phyloP scores from a whole-genome alignment of 2,888 invertebrate genomes.

The Ophion costatus region DNA sequence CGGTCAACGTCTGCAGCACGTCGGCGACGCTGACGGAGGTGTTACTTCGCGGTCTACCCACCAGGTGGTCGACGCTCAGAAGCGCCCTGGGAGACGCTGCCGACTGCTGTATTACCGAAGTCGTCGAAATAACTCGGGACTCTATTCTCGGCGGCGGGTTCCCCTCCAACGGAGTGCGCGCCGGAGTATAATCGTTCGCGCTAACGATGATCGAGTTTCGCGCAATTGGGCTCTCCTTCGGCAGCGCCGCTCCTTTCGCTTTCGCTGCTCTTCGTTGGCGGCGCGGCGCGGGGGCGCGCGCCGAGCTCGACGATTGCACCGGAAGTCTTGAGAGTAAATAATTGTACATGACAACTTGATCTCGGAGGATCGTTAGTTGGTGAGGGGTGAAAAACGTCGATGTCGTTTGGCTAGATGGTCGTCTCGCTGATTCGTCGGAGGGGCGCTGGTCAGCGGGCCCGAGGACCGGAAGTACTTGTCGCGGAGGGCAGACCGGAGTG shows the following conservation, averaged over 20 bases:
- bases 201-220: too few species aligned
- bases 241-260: neutral
- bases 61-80: too few species aligned
- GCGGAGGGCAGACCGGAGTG: too few species aligned
- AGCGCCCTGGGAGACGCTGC: too few species aligned
- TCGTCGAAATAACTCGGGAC: too few species aligned
- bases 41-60: neutral
- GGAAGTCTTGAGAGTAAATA: neutral
- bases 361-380: neutral
- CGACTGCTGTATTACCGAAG: too few species aligned
- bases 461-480: too few species aligned
- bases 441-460: neutral
- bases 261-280: neutral
- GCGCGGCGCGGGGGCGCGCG: neutral
- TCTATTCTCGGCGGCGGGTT: too few species aligned
- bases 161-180: too few species aligned
- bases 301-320: neutral
- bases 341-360: neutral
- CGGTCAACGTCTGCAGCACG: neutral
- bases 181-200: too few species aligned
- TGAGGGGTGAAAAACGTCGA: neutral
- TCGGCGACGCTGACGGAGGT: neutral
- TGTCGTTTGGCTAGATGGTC: too few species aligned
- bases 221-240: too few species aligned
- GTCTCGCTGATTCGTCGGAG: neutral